Percentiles rank a stretch among this genome's conserved stretches.
These are phyloP conservation scores for Pharmacophagus antenor DNA, from an alignment of 2,888 invertebrate genomes.

Conservation along the genomic window DNA sequence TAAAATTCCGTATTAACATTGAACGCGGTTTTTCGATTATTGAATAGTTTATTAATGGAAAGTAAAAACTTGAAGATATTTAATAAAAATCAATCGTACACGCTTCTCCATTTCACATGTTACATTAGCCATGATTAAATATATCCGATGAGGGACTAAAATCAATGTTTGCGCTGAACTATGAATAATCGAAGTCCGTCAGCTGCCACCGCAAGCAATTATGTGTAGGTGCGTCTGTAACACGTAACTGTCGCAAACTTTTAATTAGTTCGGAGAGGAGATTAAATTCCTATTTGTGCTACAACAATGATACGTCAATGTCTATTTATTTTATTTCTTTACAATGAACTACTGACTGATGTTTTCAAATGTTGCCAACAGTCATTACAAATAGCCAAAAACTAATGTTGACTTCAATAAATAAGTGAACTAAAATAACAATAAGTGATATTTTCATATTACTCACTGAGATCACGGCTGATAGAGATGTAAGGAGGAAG, in stretches of 20 bases:
- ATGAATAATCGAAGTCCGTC: slow-evolving; percentile 6
- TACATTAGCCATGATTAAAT: neutral
- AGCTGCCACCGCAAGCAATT: slow-evolving; percentile 7
- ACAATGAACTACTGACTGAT: too few relatives aligned
- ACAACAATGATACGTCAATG: too few relatives aligned
- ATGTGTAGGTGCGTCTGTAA: slow-evolving; percentile 1
- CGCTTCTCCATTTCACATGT: neutral
- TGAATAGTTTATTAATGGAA: too few relatives aligned
- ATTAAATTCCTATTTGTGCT: slow-evolving; percentile 18
- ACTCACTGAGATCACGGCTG: too few relatives aligned
- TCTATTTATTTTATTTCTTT: too few relatives aligned
- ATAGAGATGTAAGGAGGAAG: too few relatives aligned
- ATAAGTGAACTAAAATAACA: too few relatives aligned
- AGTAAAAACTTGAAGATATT: too few relatives aligned
- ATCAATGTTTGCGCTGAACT: neutral
- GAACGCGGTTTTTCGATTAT: too few relatives aligned
- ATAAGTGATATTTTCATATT: too few relatives aligned
- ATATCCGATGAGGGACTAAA: neutral
- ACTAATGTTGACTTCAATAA: neutral
- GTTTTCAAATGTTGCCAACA: neutral
- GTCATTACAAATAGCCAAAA: neutral
- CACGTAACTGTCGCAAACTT: neutral
- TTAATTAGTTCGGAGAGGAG: slow-evolving; percentile 3
- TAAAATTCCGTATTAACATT: too few relatives aligned
- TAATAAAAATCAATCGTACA: too few relatives aligned